Evolutionary conservation across 2,113 vertebrate genomes (phyloP).

Genomic region (Engraulis encrasicolus): DNA sequence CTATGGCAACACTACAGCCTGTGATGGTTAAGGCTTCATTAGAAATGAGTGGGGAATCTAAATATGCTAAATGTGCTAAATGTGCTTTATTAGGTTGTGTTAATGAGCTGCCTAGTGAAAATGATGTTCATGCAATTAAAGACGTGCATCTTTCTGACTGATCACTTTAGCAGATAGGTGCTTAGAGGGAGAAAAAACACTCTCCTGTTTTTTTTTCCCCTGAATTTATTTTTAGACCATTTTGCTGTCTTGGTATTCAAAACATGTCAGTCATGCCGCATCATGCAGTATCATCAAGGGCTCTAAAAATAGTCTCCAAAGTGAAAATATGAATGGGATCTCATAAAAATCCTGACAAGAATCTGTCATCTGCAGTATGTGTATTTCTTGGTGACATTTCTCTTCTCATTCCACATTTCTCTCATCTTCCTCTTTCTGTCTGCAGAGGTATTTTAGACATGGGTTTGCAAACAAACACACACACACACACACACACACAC

Average conservation of each 20-base stretch:
- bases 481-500: neutral
- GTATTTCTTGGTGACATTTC: conserved; percentile 8
- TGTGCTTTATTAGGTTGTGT: neutral
- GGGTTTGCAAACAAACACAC: neutral
- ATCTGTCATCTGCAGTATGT: conserved; percentile 10
- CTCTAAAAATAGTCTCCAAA: neutral
- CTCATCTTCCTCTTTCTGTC: conserved; percentile 8
- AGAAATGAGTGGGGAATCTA: neutral
- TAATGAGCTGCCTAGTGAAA: neutral
- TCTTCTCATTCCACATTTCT: conserved; percentile 40
- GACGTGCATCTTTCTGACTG: conserved; percentile 2
- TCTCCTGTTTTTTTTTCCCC: neutral
- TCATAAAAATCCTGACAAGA: conserved; percentile 12
- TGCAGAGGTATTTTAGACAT: neutral
- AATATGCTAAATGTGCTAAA: neutral
- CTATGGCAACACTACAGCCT: neutral
- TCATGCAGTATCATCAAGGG: neutral
- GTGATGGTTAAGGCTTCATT: neutral
- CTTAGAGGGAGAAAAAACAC: neutral
- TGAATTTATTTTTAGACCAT: neutral
- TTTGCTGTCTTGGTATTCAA: neutral
- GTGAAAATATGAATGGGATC: neutral
- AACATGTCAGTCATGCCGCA: conserved; percentile 9
- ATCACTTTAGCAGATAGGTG: neutral
- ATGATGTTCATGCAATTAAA: conserved; percentile 9